These are phyloP conservation scores for Drosophila arizonae DNA, from an alignment of 1,140 invertebrate species.

Conservation along the genomic window DNA sequence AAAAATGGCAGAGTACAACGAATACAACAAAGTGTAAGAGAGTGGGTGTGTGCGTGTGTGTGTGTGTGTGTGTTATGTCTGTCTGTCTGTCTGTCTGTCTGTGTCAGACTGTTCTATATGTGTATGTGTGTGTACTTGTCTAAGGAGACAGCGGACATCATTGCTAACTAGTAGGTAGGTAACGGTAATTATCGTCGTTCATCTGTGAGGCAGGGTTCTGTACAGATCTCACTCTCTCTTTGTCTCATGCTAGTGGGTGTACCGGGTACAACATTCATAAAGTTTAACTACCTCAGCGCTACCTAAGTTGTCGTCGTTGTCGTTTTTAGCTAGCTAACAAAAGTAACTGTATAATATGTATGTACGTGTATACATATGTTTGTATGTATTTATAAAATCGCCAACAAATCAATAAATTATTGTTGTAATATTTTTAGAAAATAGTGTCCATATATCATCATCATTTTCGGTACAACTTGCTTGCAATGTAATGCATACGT, in stretches of 20 bases:
- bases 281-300: conserved; percentile 76
- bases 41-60: conserved; percentile 26
- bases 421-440: conserved; percentile 81
- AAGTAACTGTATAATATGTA: conserved; percentile 71
- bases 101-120: conserved; percentile 13
- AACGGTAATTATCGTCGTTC: conserved; percentile 30
- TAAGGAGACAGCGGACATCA: conserved; percentile 62
- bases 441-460: conserved; percentile 79
- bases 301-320: conserved; percentile 79
- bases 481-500: conserved; percentile 23
- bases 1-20: conserved; percentile 77
- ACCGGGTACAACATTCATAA: conserved; percentile 75
- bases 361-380: conserved; percentile 45
- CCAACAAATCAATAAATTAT: conserved; percentile 79
- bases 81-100: conserved; percentile 24
- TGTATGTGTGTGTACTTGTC: conserved; percentile 25
- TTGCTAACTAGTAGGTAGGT: conserved; percentile 67
- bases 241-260: conserved; percentile 43
- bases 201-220: conserved; percentile 55
- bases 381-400: conserved; percentile 68
- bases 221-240: conserved; percentile 55
- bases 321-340: conserved; percentile 76
- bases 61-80: conserved; percentile 16
- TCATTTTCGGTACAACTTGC: conserved; percentile 26
- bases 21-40: conserved; percentile 69